phyloP scores from a whole-genome alignment of 2,113 vertebrate genomes.

The Girardinichthys multiradiatus region DNA sequence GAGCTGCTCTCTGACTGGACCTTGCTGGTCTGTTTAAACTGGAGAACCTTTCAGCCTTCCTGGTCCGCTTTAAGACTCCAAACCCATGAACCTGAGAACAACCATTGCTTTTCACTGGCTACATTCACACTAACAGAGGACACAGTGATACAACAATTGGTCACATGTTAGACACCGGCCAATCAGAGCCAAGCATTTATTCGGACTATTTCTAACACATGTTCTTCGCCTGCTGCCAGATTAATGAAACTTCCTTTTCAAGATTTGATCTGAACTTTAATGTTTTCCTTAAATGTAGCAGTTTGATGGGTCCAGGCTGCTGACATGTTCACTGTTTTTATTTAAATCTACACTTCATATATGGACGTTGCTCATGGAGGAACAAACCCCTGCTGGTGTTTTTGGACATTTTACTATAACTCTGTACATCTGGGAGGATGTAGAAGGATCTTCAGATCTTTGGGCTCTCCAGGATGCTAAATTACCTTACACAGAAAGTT shows the following conservation, averaged over 20 bases:
- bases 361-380: too few species aligned
- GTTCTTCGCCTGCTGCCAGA: too few species aligned
- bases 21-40: background rate
- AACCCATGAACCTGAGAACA: background rate
- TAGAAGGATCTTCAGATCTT: background rate
- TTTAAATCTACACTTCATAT: too few species aligned
- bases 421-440: too few species aligned
- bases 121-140: background rate
- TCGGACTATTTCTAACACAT: too few species aligned
- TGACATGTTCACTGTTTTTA: too few species aligned
- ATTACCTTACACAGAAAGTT: background rate
- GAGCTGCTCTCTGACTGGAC: background rate
- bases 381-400: background rate
- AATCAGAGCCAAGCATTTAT: background rate
- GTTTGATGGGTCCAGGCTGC: background rate
- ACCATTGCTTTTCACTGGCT: background rate
- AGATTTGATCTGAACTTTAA: background rate
- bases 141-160: too few species aligned
- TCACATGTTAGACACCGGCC: too few species aligned
- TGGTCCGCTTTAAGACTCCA: too few species aligned
- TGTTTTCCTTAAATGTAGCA: too few species aligned
- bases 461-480: background rate
- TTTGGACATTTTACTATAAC: constrained; percentile 10
- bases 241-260: background rate
- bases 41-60: background rate